phyloP scores from a whole-genome alignment of 1,140 invertebrate genomes.

The Procambarus clarkii region DNA sequence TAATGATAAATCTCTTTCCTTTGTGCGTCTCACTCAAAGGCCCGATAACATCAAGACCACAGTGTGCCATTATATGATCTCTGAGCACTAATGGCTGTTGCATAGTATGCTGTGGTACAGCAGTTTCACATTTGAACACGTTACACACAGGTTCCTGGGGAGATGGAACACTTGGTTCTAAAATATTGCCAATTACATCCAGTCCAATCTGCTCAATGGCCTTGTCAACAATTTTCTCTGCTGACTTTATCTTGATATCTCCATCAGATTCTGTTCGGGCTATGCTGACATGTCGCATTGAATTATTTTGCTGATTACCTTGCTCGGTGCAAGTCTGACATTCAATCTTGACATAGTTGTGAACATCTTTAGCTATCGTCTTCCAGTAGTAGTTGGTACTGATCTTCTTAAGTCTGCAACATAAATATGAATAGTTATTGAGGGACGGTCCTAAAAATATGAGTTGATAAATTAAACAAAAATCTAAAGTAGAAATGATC shows the following conservation, averaged over 20 bases:
- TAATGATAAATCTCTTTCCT: constrained; percentile 44
- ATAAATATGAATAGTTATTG: no score
- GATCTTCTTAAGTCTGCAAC: constrained; percentile 59
- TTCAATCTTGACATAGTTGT: constrained; percentile 45
- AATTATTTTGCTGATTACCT: constrained; percentile 39
- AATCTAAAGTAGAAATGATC: no score
- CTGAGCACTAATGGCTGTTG: constrained; percentile 32
- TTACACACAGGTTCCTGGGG: constrained; percentile 28
- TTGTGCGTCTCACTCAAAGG: constrained; percentile 64
- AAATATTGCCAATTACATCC: constrained; percentile 56
- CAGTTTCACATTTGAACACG: constrained; percentile 52
- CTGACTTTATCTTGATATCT: constrained; percentile 11
- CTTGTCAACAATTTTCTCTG: constrained; percentile 55
- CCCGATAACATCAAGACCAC: constrained; percentile 61
- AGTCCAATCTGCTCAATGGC: constrained; percentile 65
- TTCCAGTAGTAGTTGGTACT: constrained; percentile 64
- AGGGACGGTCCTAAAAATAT: no score
- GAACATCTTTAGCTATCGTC: constrained; percentile 65
- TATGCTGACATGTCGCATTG: neutral
- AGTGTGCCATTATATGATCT: constrained; percentile 53
- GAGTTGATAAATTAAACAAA: no score
- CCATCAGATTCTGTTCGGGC: constrained; percentile 15
- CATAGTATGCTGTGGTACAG: constrained; percentile 23
- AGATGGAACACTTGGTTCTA: constrained; percentile 51
- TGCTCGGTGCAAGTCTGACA: constrained; percentile 55